These are phyloP conservation scores for Columbina picui DNA, from an alignment of 2,113 vertebrate species.

Conservation along the genomic window DNA sequence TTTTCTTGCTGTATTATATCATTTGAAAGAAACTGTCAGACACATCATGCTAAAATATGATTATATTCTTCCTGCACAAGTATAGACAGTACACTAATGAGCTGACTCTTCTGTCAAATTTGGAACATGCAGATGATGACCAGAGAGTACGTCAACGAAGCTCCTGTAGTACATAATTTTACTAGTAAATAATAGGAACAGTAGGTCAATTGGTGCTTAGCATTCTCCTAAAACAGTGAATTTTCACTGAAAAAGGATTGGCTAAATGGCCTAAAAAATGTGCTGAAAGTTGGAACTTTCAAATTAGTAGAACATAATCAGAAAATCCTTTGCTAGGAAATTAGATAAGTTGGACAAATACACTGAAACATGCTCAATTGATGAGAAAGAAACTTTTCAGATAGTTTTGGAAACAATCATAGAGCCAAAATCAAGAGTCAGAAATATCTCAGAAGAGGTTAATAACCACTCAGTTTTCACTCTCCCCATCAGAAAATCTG, in stretches of 20 bases:
- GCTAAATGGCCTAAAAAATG: neutral
- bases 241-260: slow-evolving; percentile 10
- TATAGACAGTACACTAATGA: slow-evolving; percentile 64
- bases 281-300: neutral
- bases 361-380: neutral
- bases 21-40: slow-evolving; percentile 73
- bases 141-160: slow-evolving; percentile 30
- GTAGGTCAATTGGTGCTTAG: slow-evolving; percentile 41
- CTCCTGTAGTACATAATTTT: slow-evolving; percentile 32
- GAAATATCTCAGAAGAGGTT: neutral
- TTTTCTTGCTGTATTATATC: slow-evolving; percentile 57
- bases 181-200: slow-evolving; percentile 64
- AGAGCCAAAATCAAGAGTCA: neutral
- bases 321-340: neutral
- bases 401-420: neutral
- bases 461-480: neutral
- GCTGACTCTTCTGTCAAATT: slow-evolving; percentile 54
- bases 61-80: slow-evolving; percentile 54
- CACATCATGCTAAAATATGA: slow-evolving; percentile 51
- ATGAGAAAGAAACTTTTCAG: neutral
- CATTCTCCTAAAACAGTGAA: neutral
- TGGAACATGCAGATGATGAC: slow-evolving; percentile 44
- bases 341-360: neutral
- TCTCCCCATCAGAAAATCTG: neutral
- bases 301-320: neutral